Conservation (phyloP, 2,888 invertebrate species). For the Mythimna albipuncta region DNA sequence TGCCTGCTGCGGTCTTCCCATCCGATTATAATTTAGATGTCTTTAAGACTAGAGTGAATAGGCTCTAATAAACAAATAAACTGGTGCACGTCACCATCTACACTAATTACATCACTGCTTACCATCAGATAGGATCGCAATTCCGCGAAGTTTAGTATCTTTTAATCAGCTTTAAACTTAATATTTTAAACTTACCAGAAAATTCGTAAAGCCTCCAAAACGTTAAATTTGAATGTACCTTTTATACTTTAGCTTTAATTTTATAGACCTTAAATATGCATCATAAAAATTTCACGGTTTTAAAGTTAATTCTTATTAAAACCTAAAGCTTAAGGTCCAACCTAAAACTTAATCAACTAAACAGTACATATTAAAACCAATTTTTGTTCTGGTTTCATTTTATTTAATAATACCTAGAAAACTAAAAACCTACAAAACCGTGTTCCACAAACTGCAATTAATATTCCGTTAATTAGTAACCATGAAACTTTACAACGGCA, state of each 20-base stretch:
- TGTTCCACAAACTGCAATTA: slow-evolving; percentile 27
- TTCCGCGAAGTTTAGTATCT: too few relatives aligned
- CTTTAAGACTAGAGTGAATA: too few relatives aligned
- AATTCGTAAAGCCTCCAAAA: too few relatives aligned
- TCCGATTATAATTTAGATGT: too few relatives aligned
- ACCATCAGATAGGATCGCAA: too few relatives aligned
- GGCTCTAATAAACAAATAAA: too few relatives aligned
- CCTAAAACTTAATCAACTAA: neutral
- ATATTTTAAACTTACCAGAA: too few relatives aligned
- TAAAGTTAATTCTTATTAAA: neutral
- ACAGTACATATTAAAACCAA: neutral
- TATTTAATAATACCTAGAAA: neutral
- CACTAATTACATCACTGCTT: too few relatives aligned
- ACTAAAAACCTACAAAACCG: neutral
- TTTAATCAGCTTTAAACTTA: neutral
- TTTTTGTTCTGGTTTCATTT: neutral
- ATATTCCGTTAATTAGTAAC: slow-evolving; percentile 24
- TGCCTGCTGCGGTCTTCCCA: too few relatives aligned
- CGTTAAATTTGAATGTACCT: neutral
- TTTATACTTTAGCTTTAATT: neutral
- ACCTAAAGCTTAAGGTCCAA: neutral
- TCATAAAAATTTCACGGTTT: neutral
- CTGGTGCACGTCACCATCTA: too few relatives aligned
- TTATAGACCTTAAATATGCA: neutral
- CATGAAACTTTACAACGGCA: slow-evolving; percentile 32